Evolutionary conservation across 2,888 invertebrate species (phyloP).

Genomic region (Ophion costatus): DNA sequence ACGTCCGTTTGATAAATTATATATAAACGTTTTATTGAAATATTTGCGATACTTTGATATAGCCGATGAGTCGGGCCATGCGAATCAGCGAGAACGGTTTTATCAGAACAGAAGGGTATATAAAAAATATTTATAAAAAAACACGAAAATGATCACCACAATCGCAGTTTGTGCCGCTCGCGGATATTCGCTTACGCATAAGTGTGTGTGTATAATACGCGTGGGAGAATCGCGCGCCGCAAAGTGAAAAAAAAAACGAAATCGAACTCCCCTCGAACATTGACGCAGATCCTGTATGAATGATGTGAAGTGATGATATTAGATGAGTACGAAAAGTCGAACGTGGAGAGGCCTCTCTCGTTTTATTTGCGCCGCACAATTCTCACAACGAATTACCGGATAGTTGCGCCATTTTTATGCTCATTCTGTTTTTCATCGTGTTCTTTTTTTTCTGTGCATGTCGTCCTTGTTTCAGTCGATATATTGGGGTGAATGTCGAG

Average conservation of each 20-base stretch:
- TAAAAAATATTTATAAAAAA: constrained; percentile 20
- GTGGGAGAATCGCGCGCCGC: not conserved
- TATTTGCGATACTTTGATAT: constrained; percentile 37
- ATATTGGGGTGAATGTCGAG: not conserved
- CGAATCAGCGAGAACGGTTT: constrained; percentile 28
- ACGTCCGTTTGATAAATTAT: constrained; percentile 46
- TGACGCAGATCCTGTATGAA: constrained; percentile 81
- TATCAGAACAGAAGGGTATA: not conserved
- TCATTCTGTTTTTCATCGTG: constrained; percentile 18
- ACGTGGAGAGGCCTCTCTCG: constrained; percentile 51
- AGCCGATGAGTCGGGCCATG: constrained; percentile 40
- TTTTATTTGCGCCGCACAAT: constrained; percentile 35
- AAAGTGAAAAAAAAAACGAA: not conserved
- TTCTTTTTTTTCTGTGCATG: constrained; percentile 16
- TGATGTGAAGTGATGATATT: constrained; percentile 81
- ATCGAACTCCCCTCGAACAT: constrained; percentile 72
- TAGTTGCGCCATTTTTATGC: not conserved
- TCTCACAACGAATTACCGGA: constrained; percentile 42
- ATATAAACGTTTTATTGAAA: constrained; percentile 50
- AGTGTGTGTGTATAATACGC: not conserved
- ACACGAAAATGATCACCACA: constrained; percentile 27
- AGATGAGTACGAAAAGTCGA: constrained; percentile 81
- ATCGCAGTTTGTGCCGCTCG: constrained; percentile 21
- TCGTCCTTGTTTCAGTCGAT: constrained; percentile 14
- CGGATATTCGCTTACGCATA: constrained; percentile 23